A percentile compares a stretch with the other conserved stretches of the same genome.
Conservation (phyloP, 2,888 invertebrate genomes). For the Leuctra nigra region DNA sequence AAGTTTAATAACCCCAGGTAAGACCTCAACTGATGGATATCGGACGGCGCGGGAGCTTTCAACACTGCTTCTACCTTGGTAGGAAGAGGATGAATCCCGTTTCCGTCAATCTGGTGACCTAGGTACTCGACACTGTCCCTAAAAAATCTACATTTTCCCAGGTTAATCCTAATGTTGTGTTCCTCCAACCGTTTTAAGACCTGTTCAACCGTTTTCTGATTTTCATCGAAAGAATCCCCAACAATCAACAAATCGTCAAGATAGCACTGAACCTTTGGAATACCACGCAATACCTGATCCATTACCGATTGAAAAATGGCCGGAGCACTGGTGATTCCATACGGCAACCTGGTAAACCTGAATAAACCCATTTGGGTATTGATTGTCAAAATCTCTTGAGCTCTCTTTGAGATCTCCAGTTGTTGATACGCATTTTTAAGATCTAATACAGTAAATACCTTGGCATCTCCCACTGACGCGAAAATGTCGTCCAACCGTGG, state of each 20-base stretch:
- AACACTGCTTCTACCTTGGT: constrained; percentile 17
- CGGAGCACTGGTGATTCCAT: constrained; percentile 28
- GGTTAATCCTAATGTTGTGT: constrained; percentile 4
- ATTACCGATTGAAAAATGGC: constrained; percentile 31
- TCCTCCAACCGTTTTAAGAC: constrained; percentile 6
- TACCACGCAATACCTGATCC: constrained; percentile 24
- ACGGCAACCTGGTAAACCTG: neutral
- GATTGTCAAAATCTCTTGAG: neutral
- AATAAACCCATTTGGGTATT: neutral
- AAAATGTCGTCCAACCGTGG: neutral
- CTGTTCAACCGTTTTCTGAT: constrained; percentile 23
- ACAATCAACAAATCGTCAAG: constrained; percentile 29
- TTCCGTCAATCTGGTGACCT: neutral
- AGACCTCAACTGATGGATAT: constrained; percentile 16
- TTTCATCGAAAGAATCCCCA: constrained; percentile 15
- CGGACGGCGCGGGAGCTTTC: constrained; percentile 13
- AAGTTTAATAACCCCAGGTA: constrained; percentile 23
- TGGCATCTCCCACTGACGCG: neutral
- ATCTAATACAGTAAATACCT: neutral
- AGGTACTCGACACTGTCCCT: neutral
- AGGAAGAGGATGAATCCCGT: constrained; percentile 13
- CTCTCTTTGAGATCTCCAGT: neutral
- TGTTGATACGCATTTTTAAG: neutral
- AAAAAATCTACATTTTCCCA: constrained; percentile 1
- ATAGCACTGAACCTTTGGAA: constrained; percentile 21